Evolutionary conservation across 2,888 invertebrate species (phyloP), one percentile per base, ranked within the genome.

Genomic region (Drosophila mercatorum): DNA sequence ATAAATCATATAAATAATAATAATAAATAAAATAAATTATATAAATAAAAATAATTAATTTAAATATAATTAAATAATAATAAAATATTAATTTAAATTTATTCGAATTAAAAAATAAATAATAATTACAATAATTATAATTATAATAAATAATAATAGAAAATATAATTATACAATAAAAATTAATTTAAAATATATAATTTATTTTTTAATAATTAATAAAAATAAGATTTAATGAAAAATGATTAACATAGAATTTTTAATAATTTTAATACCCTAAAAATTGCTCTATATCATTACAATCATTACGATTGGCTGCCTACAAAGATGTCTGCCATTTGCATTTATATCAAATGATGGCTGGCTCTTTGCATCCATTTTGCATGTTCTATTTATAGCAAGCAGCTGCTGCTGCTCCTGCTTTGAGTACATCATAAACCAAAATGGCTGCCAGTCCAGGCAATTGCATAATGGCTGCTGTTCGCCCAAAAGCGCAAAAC

Each of bases 401-500:
- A 11, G 14, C 34, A 6, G 12, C 17, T 17, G 17, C 17, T 17
- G 17, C 55, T 55, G 6, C 11, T 53, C 5, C 10, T 34, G 11
- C 22, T 40, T 17, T 6, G 3, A 5, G 17, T 34, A 12, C 22
- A 36, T 5, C 22, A 22, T 22, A 53, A 53, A 40, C 28, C 0
- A n/a, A 22, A 34, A 47, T 59, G 40, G 40, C 40, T 10, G 59
- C 49, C 17, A 31, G 40, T 49, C 34, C 44, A 34, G 14, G 11
- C 14, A 2, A 44, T 5, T 34, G 26, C 41, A 55, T 41, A n/a
- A 28, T n/a, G 53, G 40, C 53, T 26, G 49, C 49, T 34, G 28
- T 40, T 22, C 11, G 22, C 57, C n/a, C 41, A n/a, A n/a, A 28
- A 49, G 73, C 43, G 62, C 36, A 63, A 69, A 59, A 34, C 10